A percentile compares a stretch with the other conserved stretches of the same genome.
Evolutionary conservation across 1,140 invertebrate genomes (phyloP).

Genomic region (Cydia amplana): DNA sequence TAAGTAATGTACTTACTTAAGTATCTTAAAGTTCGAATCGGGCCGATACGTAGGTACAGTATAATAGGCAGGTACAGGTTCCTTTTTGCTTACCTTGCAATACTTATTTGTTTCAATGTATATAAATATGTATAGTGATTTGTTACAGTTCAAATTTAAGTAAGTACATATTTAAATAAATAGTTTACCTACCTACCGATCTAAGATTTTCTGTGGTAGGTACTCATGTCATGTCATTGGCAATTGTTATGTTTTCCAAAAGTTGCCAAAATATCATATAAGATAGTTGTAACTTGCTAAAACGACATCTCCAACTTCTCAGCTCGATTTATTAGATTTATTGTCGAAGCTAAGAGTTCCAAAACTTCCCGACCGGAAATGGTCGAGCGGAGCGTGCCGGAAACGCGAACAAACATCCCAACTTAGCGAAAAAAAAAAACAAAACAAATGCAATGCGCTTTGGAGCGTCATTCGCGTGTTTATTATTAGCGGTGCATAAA

Average conservation of each 20-base stretch:
- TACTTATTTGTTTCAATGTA: too few relatives aligned
- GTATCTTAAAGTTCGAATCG: too few relatives aligned
- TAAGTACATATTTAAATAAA: too few relatives aligned
- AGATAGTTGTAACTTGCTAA: slow-evolving; percentile 17
- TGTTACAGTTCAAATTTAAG: too few relatives aligned
- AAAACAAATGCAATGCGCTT: slow-evolving; percentile 58
- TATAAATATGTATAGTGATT: too few relatives aligned
- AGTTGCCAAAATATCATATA: slow-evolving; percentile 20
- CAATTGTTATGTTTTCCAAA: not conserved
- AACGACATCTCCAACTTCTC: slow-evolving; percentile 22
- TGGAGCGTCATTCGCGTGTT: slow-evolving; percentile 64
- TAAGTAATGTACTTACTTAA: too few relatives aligned
- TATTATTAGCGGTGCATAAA: slow-evolving; percentile 75
- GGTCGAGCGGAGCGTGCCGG: slow-evolving; percentile 42
- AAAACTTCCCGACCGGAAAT: slow-evolving; percentile 40
- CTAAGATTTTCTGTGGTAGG: too few relatives aligned
- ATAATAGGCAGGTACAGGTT: too few relatives aligned
- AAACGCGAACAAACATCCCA: slow-evolving; percentile 49
- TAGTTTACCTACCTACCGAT: too few relatives aligned
- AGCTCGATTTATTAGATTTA: slow-evolving; percentile 33
- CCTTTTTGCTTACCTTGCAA: too few relatives aligned
- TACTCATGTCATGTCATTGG: not conserved
- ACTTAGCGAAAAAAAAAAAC: slow-evolving; percentile 57
- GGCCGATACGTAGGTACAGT: too few relatives aligned
- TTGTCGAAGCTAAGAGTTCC: slow-evolving; percentile 20